Evolutionary conservation across 2,888 invertebrate genomes (phyloP), one percentile per base, ranked within the genome.

Genomic region (Diaphora mendica): DNA sequence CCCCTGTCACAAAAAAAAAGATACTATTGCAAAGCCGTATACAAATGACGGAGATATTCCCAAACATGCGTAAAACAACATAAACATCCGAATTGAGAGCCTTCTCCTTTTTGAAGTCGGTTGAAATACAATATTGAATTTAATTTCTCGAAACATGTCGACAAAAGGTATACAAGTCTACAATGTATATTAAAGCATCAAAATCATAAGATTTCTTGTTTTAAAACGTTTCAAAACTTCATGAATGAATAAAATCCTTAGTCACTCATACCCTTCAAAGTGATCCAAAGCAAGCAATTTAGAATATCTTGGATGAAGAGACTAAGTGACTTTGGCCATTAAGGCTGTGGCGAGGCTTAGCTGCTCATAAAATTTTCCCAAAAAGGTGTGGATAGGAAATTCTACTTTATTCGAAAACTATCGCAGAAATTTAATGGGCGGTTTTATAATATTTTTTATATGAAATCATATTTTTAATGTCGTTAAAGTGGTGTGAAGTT

Each of bases 301-400:
- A 72, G 74, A 23, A 68, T 79, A 82, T 73, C 71, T 59, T 66
- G 75, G 73, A 74, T 77, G 77, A 65, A 72, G 73, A 76, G 70
- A 76, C 79, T 83, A 83, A 83, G 83, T 83, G 76, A 79, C 76
- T 83, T 82, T 71, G 70, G 17, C 84, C 77, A 83, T 83, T 82
- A 83, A 77, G 77, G 73, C 79, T 68, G 69, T 62, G 68, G 65
- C 62, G 71, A 73, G 75, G 79, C 81, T 82, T 77, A 78, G 73
- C 72, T 70, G 77, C 67, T 77, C 82, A 83, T 83, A 82, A 83
- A 81, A 82, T 76, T 81, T 74, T 76, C 26, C 77, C 76, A 74
- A 83, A 83, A 82, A 83, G 80, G 81, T 83, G 73, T 72, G 73
- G 35, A 77, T 77, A 64, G 33, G 55, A 30, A 69, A 68, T n/a